Conservation (phyloP, 1,140 invertebrate species). For the Orius insidiosus region DNA sequence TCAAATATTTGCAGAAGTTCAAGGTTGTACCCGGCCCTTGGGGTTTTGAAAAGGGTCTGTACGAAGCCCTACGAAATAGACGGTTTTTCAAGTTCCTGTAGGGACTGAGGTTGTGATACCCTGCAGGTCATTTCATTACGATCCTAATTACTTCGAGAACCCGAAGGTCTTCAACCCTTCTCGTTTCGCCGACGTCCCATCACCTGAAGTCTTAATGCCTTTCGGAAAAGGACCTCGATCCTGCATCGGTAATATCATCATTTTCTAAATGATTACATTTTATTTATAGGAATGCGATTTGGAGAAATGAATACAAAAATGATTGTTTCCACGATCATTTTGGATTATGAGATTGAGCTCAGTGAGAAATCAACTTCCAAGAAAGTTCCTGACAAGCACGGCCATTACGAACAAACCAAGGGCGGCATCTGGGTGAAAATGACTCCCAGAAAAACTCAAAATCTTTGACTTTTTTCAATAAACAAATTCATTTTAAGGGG, state of each 20-base stretch:
- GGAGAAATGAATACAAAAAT: too few relatives aligned
- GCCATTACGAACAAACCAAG: too few relatives aligned
- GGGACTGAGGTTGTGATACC: background rate
- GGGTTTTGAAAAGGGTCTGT: background rate
- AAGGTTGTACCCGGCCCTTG: background rate
- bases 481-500: too few relatives aligned
- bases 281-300: too few relatives aligned
- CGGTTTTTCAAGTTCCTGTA: background rate
- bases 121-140: background rate
- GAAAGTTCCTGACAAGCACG: too few relatives aligned
- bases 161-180: constrained; percentile 1
- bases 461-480: too few relatives aligned
- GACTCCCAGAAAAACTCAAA: too few relatives aligned
- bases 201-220: background rate
- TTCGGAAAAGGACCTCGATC: constrained; percentile 2
- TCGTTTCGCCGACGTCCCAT: background rate
- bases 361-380: too few relatives aligned
- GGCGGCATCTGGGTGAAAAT: too few relatives aligned
- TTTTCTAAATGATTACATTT: too few relatives aligned
- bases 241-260: constrained; percentile 2
- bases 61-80: background rate
- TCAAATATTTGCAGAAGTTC: background rate
- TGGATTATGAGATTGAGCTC: too few relatives aligned
- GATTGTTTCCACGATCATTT: too few relatives aligned
- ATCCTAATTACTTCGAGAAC: background rate